Percentiles rank a stretch among this genome's conserved stretches.
These are phyloP conservation scores for Hydrotaea diabolus DNA, from an alignment of 2,888 invertebrate genomes.

Conservation along the genomic window DNA sequence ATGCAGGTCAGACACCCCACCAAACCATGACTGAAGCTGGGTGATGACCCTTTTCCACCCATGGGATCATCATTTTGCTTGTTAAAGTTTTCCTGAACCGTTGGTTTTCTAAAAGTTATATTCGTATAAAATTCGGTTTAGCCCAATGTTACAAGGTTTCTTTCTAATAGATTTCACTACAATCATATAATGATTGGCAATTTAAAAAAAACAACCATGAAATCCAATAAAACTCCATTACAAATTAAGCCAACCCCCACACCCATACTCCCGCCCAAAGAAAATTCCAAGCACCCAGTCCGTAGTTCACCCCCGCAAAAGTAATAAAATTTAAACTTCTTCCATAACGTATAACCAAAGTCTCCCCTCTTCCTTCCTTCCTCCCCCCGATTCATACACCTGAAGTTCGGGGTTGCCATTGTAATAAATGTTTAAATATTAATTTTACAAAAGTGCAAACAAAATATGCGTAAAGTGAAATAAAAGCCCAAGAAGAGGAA, in stretches of 20 bases:
- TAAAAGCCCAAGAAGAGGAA: conserved; percentile 25
- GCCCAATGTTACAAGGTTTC: too few species aligned
- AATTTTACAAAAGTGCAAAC: conserved; percentile 78
- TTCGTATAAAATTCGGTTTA: too few species aligned
- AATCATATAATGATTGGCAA: too few species aligned
- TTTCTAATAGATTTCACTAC: too few species aligned
- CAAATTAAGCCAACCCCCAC: conserved; percentile 6
- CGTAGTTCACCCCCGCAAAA: not conserved
- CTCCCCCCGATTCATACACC: conserved; percentile 26
- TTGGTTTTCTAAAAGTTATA: too few species aligned
- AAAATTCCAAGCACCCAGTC: not conserved
- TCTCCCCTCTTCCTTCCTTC: not conserved
- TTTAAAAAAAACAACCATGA: conserved; percentile 13
- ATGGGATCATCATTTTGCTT: too few species aligned
- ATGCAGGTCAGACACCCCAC: too few species aligned
- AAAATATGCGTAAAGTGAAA: conserved; percentile 75
- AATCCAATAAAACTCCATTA: conserved; percentile 41
- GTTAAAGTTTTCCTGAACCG: too few species aligned
- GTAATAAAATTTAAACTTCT: conserved; percentile 2
- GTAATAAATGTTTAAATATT: conserved; percentile 72
- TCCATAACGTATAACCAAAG: conserved; percentile 1
- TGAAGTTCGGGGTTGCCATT: conserved; percentile 40
- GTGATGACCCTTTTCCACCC: too few species aligned
- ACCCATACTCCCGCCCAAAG: not conserved
- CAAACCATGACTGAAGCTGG: too few species aligned